Conservation (phyloP, 2,888 invertebrate species). For the Noctua fimbriata region DNA sequence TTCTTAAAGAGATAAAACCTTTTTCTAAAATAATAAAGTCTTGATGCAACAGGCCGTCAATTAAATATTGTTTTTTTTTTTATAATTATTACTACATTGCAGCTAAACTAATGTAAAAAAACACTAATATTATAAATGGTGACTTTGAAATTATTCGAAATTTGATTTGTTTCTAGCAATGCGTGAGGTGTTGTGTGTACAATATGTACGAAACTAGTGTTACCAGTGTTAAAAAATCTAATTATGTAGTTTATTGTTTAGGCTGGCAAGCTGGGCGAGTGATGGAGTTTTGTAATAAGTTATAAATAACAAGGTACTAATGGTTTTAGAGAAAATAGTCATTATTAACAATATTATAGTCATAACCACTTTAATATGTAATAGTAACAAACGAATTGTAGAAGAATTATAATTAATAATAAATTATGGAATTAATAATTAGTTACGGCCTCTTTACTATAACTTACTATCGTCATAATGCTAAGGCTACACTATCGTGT, state of each 20-base stretch:
- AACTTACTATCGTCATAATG: background rate
- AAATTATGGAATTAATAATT: conserved; percentile 7
- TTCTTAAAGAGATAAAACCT: background rate
- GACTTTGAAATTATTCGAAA: conserved; percentile 37
- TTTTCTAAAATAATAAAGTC: background rate
- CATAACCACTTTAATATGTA: background rate
- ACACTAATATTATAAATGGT: conserved; percentile 36
- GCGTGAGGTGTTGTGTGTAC: conserved; percentile 66
- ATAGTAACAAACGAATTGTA: conserved; percentile 22
- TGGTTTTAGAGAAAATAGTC: conserved; percentile 14
- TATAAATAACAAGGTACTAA: conserved; percentile 49
- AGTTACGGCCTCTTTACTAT: background rate
- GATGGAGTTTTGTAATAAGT: conserved; percentile 38
- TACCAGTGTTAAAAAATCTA: conserved; percentile 74
- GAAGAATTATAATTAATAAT: conserved; percentile 10
- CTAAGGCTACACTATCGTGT: background rate
- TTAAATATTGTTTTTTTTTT: conserved; percentile 31
- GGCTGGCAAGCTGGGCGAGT: conserved; percentile 61
- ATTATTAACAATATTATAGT: conserved; percentile 27
- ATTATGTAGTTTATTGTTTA: conserved; percentile 68
- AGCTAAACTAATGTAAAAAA: conserved; percentile 48
- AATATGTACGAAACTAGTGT: conserved; percentile 70
- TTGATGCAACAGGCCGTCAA: conserved; percentile 43
- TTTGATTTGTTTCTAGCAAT: conserved; percentile 45
- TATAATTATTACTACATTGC: conserved; percentile 42